phyloP scores from a whole-genome alignment of 2,113 vertebrate species.

The Ascaphus truei region DNA sequence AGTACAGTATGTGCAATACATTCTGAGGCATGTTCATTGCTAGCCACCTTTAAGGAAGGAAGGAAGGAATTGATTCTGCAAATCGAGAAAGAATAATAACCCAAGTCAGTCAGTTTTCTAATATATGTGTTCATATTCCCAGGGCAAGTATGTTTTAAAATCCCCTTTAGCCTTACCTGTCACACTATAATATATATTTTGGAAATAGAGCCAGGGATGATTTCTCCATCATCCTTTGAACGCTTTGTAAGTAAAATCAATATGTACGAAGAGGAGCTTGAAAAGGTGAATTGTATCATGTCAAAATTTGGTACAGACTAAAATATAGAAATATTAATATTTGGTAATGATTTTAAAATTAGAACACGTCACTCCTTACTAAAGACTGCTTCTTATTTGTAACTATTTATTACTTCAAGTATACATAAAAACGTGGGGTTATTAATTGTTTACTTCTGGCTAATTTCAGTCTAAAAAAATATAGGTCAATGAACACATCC shows the following conservation, averaged over 20 bases:
- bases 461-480: too few relatives aligned
- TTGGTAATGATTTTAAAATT: too few relatives aligned
- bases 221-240: conserved; percentile 3
- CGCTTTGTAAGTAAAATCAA: conserved; percentile 14
- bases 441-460: too few relatives aligned
- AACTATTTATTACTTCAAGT: too few relatives aligned
- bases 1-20: neutral
- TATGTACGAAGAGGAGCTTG: neutral
- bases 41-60: conserved; percentile 1
- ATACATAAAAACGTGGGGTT: too few relatives aligned
- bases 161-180: conserved; percentile 12
- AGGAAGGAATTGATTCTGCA: conserved; percentile 21
- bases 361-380: too few relatives aligned
- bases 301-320: neutral
- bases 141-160: conserved; percentile 5
- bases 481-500: too few relatives aligned
- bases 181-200: conserved; percentile 12
- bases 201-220: conserved; percentile 11
- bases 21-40: neutral
- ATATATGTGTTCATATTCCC: conserved; percentile 21
- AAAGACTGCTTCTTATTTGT: too few relatives aligned
- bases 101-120: neutral
- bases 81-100: conserved; percentile 11
- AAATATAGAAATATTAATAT: too few relatives aligned
- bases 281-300: neutral